phyloP scores from a whole-genome alignment of 92 coral and sea anemone genomes.

The Plumapathes pennacea region DNA sequence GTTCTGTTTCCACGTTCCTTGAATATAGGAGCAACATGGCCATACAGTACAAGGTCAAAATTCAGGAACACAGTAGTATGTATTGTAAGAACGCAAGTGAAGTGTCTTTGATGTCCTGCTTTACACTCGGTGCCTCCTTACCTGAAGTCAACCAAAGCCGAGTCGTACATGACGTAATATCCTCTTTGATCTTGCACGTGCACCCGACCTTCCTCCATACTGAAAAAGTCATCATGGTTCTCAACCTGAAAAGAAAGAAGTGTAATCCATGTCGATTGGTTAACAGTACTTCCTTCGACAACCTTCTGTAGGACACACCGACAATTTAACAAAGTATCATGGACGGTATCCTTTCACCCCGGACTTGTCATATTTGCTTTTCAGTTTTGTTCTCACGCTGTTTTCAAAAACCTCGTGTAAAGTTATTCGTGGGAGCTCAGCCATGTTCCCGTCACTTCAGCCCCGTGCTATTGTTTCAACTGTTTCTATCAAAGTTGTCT shows the following conservation, averaged over 20 bases:
- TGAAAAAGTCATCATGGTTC: conserved; percentile 91
- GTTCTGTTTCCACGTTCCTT: conserved; percentile 89
- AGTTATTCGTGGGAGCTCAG: too few species aligned
- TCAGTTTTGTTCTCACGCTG: too few species aligned
- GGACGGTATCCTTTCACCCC: too few species aligned
- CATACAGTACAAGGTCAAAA: background rate
- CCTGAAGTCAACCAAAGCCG: conserved; percentile 85
- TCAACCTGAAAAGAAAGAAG: conserved; percentile 61
- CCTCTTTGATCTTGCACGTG: conserved; percentile 98
- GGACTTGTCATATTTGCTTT: too few species aligned
- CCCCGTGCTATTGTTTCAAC: too few species aligned
- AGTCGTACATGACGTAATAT: conserved; percentile 77
- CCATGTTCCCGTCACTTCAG: too few species aligned
- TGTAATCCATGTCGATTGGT: background rate
- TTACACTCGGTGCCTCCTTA: too few species aligned
- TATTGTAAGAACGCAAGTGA: too few species aligned
- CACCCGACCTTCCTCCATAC: conserved; percentile 90
- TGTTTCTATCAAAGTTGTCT: too few species aligned
- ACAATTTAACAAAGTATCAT: background rate
- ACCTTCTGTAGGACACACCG: background rate
- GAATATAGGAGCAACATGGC: background rate
- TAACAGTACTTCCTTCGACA: background rate
- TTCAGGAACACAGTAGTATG: too few species aligned
- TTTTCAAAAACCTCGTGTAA: too few species aligned
- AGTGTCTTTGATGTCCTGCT: too few species aligned